A percentile compares a stretch with the other conserved stretches of the same genome.
These are phyloP conservation scores for Sphaeramia orbicularis DNA, from an alignment of 2,797 vertebrate genomes.

Conservation along the genomic window DNA sequence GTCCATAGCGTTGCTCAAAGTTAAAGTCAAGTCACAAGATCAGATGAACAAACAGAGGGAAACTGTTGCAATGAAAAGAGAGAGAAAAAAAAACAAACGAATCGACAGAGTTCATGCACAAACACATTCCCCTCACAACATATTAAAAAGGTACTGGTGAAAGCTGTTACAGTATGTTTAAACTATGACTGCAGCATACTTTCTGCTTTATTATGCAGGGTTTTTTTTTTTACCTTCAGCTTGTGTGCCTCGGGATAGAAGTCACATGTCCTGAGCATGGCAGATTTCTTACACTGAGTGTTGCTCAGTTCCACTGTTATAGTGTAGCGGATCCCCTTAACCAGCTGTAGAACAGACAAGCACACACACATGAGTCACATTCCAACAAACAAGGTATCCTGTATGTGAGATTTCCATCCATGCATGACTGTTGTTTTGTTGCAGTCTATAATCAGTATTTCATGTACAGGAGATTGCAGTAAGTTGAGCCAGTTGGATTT, in stretches of 20 bases:
- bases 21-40: slow-evolving; percentile 65
- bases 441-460: too few species aligned
- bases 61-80: slow-evolving; percentile 1
- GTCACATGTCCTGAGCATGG: slow-evolving; percentile 76
- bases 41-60: slow-evolving; percentile 27
- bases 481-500: too few species aligned
- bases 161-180: too few species aligned
- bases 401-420: too few species aligned
- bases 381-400: too few species aligned
- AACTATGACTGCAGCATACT: background rate
- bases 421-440: too few species aligned
- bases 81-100: background rate
- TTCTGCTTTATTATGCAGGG: too few species aligned
- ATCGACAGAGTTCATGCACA: too few species aligned
- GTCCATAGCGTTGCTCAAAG: slow-evolving; percentile 27
- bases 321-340: slow-evolving; percentile 85
- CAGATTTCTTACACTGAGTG: slow-evolving; percentile 85
- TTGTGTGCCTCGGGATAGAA: slow-evolving; percentile 82
- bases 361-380: slow-evolving; percentile 22
- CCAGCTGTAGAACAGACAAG: slow-evolving; percentile 77
- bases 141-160: background rate
- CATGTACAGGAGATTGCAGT: too few species aligned
- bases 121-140: background rate
- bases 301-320: slow-evolving; percentile 84
- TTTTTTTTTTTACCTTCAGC: slow-evolving; percentile 84